phyloP scores from a whole-genome alignment of 2,888 invertebrate species.

The Lysandra bellargus region DNA sequence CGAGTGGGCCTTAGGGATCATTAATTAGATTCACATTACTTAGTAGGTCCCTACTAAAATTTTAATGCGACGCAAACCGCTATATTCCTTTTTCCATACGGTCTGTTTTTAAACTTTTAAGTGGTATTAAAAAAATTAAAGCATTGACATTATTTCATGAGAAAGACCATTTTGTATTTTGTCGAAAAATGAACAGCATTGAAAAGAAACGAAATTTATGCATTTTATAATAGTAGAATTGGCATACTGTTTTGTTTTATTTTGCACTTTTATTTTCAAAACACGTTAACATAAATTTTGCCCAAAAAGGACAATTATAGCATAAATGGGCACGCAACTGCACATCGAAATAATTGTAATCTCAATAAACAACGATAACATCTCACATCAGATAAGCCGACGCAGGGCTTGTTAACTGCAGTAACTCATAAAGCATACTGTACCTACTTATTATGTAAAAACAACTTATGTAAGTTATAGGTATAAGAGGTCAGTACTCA shows the following conservation, averaged over 20 bases:
- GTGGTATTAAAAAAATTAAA: too few species aligned
- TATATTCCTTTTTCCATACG: too few species aligned
- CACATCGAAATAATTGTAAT: background rate
- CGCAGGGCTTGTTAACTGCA: constrained; percentile 32
- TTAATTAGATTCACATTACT: too few species aligned
- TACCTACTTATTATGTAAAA: constrained; percentile 28
- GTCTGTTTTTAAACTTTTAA: too few species aligned
- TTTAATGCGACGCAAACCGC: too few species aligned
- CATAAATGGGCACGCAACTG: background rate
- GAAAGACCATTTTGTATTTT: too few species aligned
- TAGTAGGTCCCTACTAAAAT: too few species aligned
- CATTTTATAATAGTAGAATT: background rate
- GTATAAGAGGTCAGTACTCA: constrained; percentile 22
- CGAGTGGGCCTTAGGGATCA: too few species aligned
- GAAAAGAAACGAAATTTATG: too few species aligned
- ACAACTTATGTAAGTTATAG: constrained; percentile 28
- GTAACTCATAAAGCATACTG: background rate
- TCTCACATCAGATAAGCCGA: constrained; percentile 25
- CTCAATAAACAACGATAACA: constrained; percentile 14
- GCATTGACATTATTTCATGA: too few species aligned
- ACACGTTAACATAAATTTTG: background rate
- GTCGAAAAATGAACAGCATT: too few species aligned
- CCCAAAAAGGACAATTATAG: constrained; percentile 1
- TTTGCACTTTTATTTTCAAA: background rate
- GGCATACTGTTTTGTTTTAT: background rate